A percentile compares a stretch with the other conserved stretches of the same genome.
Evolutionary conservation across 2,113 vertebrate genomes (phyloP).

Genomic region (Sorex araneus): DNA sequence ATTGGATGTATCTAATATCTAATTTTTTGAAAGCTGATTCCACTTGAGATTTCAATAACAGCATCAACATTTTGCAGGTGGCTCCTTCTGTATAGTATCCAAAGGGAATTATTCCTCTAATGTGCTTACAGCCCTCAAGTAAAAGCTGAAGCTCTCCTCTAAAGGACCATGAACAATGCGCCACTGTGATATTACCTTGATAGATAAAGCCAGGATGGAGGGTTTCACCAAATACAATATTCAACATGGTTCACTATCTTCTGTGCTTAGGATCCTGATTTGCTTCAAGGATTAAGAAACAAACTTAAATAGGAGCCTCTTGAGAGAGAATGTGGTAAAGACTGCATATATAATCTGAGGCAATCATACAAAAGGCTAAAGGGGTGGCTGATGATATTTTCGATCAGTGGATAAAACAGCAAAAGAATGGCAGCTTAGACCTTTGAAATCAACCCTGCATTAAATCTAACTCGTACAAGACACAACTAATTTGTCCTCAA

Average conservation of each 20-base stretch:
- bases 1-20: slow-evolving; percentile 85
- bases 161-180: slow-evolving; percentile 72
- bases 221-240: neutral
- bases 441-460: slow-evolving; percentile 27
- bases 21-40: slow-evolving; percentile 84
- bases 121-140: slow-evolving; percentile 46
- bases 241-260: slow-evolving; percentile 7
- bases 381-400: neutral
- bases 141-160: slow-evolving; percentile 63
- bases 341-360: neutral
- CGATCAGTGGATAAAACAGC: slow-evolving; percentile 47
- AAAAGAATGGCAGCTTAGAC: neutral
- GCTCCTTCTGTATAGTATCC: slow-evolving; percentile 75
- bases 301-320: neutral
- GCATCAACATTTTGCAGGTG: slow-evolving; percentile 85
- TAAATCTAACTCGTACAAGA: slow-evolving; percentile 50
- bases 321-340: slow-evolving; percentile 28
- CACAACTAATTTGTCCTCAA: slow-evolving; percentile 49
- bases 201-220: slow-evolving; percentile 33
- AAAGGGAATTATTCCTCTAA: slow-evolving; percentile 71
- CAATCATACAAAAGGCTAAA: slow-evolving; percentile 42
- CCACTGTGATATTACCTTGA: slow-evolving; percentile 62
- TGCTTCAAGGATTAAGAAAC: slow-evolving; percentile 53
- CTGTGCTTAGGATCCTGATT: slow-evolving; percentile 8
- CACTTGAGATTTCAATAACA: slow-evolving; percentile 81